A percentile compares a stretch with the other conserved stretches of the same genome.
These are phyloP conservation scores for Eptatretus burgeri DNA, from an alignment of 2,113 vertebrate species.

Conservation along the genomic window DNA sequence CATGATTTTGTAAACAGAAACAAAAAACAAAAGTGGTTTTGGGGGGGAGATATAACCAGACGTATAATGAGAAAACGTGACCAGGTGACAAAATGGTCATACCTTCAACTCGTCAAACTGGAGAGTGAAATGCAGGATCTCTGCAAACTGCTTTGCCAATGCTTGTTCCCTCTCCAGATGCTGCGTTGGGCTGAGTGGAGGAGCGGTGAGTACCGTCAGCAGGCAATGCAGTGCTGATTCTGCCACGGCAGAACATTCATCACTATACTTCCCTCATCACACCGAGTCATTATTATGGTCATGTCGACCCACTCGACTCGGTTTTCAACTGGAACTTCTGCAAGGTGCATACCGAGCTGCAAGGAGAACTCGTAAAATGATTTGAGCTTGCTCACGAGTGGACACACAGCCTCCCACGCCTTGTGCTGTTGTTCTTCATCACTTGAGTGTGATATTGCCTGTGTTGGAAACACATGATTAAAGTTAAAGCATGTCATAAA, in stretches of 20 bases:
- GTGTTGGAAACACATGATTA: not conserved
- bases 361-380: slow-evolving; percentile 6
- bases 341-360: not conserved
- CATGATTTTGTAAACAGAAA: no score
- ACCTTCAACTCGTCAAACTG: slow-evolving; percentile 2
- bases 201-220: slow-evolving; percentile 5
- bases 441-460: slow-evolving; percentile 1
- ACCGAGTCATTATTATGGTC: no score
- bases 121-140: slow-evolving; percentile 4
- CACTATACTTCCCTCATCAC: no score
- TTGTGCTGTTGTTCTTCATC: not conserved
- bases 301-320: no score
- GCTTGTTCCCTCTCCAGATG: slow-evolving; percentile 5
- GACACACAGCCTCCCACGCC: slow-evolving; percentile 3
- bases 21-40: no score
- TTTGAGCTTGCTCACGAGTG: slow-evolving; percentile 2
- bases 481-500: not conserved
- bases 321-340: no score
- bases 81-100: not conserved
- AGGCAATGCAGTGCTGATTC: not conserved
- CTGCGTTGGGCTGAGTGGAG: slow-evolving; percentile 2
- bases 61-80: no score
- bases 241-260: not conserved
- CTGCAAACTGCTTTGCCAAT: not conserved
- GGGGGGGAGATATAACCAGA: no score